Evolutionary conservation across 1,140 invertebrate species (phyloP), one percentile per base, ranked within the genome.

Genomic region (Diploscapter pachys): DNA sequence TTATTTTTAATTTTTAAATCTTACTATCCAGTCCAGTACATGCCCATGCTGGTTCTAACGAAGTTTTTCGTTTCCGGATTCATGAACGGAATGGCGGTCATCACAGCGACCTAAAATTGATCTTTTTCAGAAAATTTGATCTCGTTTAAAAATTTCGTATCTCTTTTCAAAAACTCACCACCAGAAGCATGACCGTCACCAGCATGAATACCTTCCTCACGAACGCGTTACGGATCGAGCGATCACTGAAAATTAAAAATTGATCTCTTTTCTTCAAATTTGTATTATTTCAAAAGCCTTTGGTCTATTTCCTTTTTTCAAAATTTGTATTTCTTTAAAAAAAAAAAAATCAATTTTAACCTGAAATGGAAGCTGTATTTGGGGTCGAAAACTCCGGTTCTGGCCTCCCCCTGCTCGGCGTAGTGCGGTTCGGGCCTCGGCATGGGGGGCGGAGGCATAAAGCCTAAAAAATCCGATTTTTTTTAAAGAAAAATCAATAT

Each of bases 181-280:
- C 82, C 4, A 57, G 80, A 5, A 82, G 76, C 79, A 83, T 84
- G 48, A 82, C 65, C 31, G 77, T 70, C 49, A 84, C 81, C 56
- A 85, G 49, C 3, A 74, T 67, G 63, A 83, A 84, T 4, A 83
- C 82, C 64, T 83, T 83, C 11, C 80, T 75, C 50, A 83, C 74
- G 53, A 83, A 83, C 1, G 80, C 82, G 0, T 81, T 82, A 56
- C 82, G 80, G 54, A 83, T 83, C 4, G 80, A 57, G 57, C 4
- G 48, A 68, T 64, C 59, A 68, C 64, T 13, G 9, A 65, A 65
- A 49, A 65, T 13, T 11, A 48, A 65, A 48, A 11, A 13, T 2
- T 11, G 63, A 49, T 11, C 13, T 59, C 11, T 13, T 11, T 11
- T 59, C 13, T 59, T 59, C 1, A 11, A 59, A 11, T 11, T 11